Evolutionary conservation across 1,140 invertebrate species (phyloP), one percentile per base, ranked within the genome.

Genomic region (Physella acuta): DNA sequence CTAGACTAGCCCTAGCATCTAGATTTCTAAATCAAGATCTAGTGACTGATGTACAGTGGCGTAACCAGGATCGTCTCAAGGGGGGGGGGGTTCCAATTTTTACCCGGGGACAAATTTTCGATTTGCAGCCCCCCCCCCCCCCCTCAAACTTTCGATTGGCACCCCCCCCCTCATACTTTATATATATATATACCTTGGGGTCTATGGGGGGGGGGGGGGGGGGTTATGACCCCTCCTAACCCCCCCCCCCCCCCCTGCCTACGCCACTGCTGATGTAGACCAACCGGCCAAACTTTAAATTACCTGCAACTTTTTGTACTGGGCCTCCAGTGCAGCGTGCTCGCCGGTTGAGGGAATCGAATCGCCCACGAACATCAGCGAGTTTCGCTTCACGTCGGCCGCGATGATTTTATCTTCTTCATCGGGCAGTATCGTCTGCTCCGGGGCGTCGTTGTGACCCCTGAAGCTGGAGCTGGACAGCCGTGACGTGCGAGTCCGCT

Each of bases 291-390:
- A n/a, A n/a, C n/a, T n/a, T n/a, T 24, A 53, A 51, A 20, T 24
- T 37, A 68, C 66, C 66, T 68, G 66, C 8, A 68, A 26, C 16
- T 60, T 58, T 3, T 60, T 68, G 56, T 68, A 68, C 56, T 68
- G 66, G 1, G 26, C 56, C n/a, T 68, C 66, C 36, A 68, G 37
- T 8, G 66, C 56, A 24, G 56, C 66, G 33, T 60, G 66, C 28
- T 68, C 66, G n/a, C 37, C 55, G 16, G 66, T 59, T 14, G 55
- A 17, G 1, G 66, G 55, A 3, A 51, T 8, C 31, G 66, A 14
- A 26, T 68, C 66, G 2, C 66, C 66, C 16, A 68, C 66, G 49
- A 68, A 68, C 1, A 68, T 37, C 14, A 68, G 56, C 1, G 66
- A 68, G 39, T 68, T 68, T 28, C 66, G 59, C 34, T 68, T 68